Evolutionary conservation across 2,797 vertebrate species (phyloP), one percentile per base, ranked within the genome.

Genomic region (Rhyacichthys aspro): DNA sequence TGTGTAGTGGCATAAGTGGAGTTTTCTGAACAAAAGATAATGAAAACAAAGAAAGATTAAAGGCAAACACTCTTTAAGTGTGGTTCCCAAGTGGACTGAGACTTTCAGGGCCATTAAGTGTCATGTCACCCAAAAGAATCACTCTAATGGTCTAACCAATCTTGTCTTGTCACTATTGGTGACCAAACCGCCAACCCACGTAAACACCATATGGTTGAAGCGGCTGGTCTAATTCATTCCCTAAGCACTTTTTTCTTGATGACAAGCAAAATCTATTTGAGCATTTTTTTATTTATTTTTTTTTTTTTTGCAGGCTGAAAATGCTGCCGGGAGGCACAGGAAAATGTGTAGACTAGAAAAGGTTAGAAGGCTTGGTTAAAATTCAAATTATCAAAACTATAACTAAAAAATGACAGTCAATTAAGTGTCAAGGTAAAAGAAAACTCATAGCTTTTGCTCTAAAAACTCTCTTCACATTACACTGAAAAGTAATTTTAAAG

Each of bases 161-260:
- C 73, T 70, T 67, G 46, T 71, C 47, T 72, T 80, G 63, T 77
- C 67, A 66, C 57, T 77, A 79, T 53, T 78, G 86, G 86, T 78
- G 82, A 81, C 68, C 71, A 72, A 74, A 85, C 82, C 55, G 63
- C 75, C 65, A 75, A 86, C 67, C 65, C 79, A 70, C 65, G 54
- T 71, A 76, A 81, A 72, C 74, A 59, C 87, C 88, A 89, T 82
- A 88, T 87, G 86, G 84, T 52, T 49, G 43, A 69, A 33, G 58
- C 77, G 68, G 76, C 78, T 70, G 59, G 37, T 61, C 72, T 48
- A 69, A 88, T 88, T 83, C 72, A 79, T 89, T 79, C 68, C 81
- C 68, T 61, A 49, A 66, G 81, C 77, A 78, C 54, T 67, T 79
- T 78, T 72, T 61, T 76, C 78, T 62, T 34, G 44, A 11, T 41